Percentiles rank a stretch among this genome's conserved stretches.
phyloP scores from a whole-genome alignment of 2,113 vertebrate species.

The Eolophus roseicapilla region DNA sequence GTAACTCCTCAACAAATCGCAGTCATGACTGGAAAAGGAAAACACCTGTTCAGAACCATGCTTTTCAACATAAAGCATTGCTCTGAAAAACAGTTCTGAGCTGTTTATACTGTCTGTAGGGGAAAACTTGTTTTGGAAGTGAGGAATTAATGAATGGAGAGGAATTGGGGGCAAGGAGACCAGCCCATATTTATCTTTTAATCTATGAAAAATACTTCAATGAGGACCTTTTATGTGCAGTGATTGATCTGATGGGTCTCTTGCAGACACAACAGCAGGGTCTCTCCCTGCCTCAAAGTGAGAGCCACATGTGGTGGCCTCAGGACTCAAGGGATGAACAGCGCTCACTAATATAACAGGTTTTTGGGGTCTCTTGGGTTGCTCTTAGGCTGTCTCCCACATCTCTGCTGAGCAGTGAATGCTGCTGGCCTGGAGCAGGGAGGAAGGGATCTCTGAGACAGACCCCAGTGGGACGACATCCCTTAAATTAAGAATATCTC shows the following conservation, averaged over 20 bases:
- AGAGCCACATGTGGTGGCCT: neutral
- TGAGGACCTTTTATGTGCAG: neutral
- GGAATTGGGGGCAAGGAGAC: neutral
- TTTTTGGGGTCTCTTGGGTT: neutral
- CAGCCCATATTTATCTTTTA: neutral
- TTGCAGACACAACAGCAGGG: fast-evolving
- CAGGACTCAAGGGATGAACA: neutral
- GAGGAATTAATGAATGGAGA: neutral
- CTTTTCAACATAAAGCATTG: neutral
- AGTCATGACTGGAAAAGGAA: neutral
- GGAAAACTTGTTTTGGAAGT: neutral
- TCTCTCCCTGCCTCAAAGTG: fast-evolving
- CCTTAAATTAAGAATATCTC: neutral
- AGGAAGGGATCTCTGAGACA: neutral
- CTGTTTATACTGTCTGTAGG: neutral
- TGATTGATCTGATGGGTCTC: neutral
- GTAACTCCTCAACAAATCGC: neutral
- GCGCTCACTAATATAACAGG: neutral
- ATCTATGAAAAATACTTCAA: neutral
- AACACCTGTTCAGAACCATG: neutral
- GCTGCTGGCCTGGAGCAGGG: neutral
- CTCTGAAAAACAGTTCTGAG: neutral
- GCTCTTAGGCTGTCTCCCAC: neutral
- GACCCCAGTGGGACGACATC: neutral
- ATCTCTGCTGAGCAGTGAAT: neutral